Evolutionary conservation across 2,888 invertebrate genomes (phyloP).

Genomic region (Podotricha telesiphe): DNA sequence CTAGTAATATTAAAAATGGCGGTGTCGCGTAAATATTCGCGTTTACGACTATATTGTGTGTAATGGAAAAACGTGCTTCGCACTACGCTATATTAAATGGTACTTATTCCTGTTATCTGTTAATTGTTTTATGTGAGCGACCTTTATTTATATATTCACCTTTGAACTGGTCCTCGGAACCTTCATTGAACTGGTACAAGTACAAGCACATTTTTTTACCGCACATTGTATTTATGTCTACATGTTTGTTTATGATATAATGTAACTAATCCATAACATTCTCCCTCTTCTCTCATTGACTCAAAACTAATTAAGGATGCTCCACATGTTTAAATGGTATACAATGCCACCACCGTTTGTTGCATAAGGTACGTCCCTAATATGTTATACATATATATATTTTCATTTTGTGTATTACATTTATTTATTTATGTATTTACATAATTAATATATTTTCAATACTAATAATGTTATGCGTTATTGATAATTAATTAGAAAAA

Average conservation of each 20-base stretch:
- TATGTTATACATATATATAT: slow-evolving; percentile 72
- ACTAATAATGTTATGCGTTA: slow-evolving; percentile 64
- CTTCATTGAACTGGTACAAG: too few species aligned
- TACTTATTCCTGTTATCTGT: too few species aligned
- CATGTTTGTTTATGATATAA: slow-evolving; percentile 67
- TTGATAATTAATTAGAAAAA: slow-evolving; percentile 58
- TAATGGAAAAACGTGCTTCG: slow-evolving; percentile 60
- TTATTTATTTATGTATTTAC: slow-evolving; percentile 64
- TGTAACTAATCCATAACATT: slow-evolving; percentile 84
- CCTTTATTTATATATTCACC: too few species aligned
- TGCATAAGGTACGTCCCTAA: slow-evolving; percentile 79
- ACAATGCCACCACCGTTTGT: slow-evolving; percentile 80
- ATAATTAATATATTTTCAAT: slow-evolving; percentile 54
- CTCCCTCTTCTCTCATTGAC: slow-evolving; percentile 81
- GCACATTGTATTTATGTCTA: slow-evolving; percentile 53
- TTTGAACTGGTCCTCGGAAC: too few species aligned
- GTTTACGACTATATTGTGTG: slow-evolving; percentile 56
- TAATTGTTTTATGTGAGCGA: too few species aligned
- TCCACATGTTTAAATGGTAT: slow-evolving; percentile 81
- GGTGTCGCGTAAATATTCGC: slow-evolving; percentile 62
- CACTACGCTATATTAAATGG: too few species aligned
- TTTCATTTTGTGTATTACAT: slow-evolving; percentile 76
- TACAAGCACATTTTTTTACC: slow-evolving; percentile 62
- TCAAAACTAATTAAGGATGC: slow-evolving; percentile 83
- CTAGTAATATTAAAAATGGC: slow-evolving; percentile 72